Evolutionary conservation across 2,797 vertebrate genomes (phyloP).

Genomic region (Amblyopsis hoosieri): DNA sequence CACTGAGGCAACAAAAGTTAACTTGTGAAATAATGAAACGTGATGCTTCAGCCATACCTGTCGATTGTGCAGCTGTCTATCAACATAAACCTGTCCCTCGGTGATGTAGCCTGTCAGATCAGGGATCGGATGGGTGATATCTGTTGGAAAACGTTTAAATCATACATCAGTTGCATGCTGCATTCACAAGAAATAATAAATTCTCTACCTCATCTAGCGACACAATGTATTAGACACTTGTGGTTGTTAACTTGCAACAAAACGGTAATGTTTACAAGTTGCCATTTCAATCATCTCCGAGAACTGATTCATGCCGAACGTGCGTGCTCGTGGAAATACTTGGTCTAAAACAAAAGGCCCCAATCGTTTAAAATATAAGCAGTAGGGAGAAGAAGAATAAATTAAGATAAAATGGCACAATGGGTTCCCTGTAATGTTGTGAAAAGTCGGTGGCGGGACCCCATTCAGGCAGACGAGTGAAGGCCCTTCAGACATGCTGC

Average conservation of each 20-base stretch:
- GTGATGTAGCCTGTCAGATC: slow-evolving; percentile 87
- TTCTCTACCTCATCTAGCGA: too few relatives aligned
- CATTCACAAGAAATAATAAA: background rate
- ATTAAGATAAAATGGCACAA: slow-evolving; percentile 22
- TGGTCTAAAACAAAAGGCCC: slow-evolving; percentile 11
- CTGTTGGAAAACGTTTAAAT: slow-evolving; percentile 48
- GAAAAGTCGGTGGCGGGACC: slow-evolving; percentile 33
- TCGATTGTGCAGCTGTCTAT: slow-evolving; percentile 85
- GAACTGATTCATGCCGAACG: too few relatives aligned
- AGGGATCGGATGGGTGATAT: slow-evolving; percentile 86
- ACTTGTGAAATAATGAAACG: background rate
- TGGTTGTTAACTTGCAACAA: too few relatives aligned
- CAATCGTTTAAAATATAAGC: slow-evolving; percentile 14
- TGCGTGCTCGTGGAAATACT: background rate
- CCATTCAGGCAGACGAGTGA: slow-evolving; percentile 49
- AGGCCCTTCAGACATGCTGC: slow-evolving; percentile 61
- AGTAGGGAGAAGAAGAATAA: slow-evolving; percentile 26
- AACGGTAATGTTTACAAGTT: too few relatives aligned
- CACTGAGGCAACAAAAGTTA: too few relatives aligned
- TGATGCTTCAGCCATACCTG: slow-evolving; percentile 68
- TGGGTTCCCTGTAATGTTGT: slow-evolving; percentile 41
- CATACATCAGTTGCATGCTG: background rate
- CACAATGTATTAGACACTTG: too few relatives aligned
- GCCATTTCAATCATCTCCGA: too few relatives aligned
- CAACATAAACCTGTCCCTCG: slow-evolving; percentile 84